These are phyloP conservation scores for Cylloceria caligata DNA, from an alignment of 2,888 invertebrate species.

Conservation along the genomic window DNA sequence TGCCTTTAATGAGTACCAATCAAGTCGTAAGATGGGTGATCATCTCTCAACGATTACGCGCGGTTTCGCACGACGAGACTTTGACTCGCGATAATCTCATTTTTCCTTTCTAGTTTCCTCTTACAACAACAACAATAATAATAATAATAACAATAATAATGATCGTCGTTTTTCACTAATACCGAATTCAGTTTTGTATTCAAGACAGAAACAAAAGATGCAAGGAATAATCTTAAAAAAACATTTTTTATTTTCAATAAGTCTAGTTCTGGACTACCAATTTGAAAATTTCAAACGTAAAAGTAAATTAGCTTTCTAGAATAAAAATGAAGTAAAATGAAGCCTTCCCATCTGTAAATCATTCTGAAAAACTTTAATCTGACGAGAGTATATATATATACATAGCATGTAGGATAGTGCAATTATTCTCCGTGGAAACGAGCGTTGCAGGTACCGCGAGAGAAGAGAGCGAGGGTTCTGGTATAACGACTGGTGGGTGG, in stretches of 20 bases:
- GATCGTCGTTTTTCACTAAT: too few species aligned
- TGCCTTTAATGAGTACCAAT: slow-evolving; percentile 83
- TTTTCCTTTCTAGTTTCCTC: slow-evolving; percentile 13
- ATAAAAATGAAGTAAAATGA: not conserved
- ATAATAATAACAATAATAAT: too few species aligned
- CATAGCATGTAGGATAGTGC: slow-evolving; percentile 14
- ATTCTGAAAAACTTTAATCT: slow-evolving; percentile 19
- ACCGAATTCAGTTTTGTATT: too few species aligned
- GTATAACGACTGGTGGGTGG: slow-evolving; percentile 60
- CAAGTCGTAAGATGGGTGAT: slow-evolving; percentile 83
- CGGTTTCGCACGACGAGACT: slow-evolving; percentile 19
- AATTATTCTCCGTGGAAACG: slow-evolving; percentile 58
- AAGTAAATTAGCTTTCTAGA: too few species aligned
- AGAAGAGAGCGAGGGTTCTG: slow-evolving; percentile 28
- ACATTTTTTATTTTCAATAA: too few species aligned
- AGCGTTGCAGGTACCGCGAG: slow-evolving; percentile 37
- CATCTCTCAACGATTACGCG: slow-evolving; percentile 80
- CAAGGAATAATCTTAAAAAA: too few species aligned
- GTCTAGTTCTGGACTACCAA: too few species aligned
- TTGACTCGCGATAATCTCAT: not conserved
- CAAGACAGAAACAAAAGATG: too few species aligned
- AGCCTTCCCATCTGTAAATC: slow-evolving; percentile 8
- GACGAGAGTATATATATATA: not conserved
- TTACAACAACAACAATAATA: not conserved
- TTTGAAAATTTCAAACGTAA: not conserved